Percentiles rank a stretch among this genome's conserved stretches.
phyloP scores from a whole-genome alignment of 2,113 vertebrate species.

The Sminthopsis crassicaudata region DNA sequence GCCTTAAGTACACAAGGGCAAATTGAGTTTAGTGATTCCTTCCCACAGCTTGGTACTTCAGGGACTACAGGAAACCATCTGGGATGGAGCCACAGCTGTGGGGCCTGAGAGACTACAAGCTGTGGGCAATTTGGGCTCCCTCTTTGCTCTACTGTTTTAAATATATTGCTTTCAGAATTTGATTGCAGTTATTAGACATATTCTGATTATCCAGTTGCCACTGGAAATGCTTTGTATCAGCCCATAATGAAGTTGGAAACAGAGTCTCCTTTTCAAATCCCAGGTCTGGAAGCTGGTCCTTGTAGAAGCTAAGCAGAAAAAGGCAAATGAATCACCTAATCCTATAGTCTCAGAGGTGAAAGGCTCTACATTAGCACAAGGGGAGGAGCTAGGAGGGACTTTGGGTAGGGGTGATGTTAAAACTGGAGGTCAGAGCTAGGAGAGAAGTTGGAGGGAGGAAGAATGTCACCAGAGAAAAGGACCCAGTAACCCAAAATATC shows the following conservation, averaged over 20 bases:
- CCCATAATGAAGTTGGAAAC: slow-evolving; percentile 13
- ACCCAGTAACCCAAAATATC: not conserved
- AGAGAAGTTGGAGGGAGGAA: not conserved
- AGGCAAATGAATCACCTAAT: not conserved
- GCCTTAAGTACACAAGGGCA: not conserved
- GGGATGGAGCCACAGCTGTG: not conserved
- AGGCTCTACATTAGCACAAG: not conserved
- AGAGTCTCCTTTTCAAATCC: slow-evolving; percentile 57
- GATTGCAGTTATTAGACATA: not conserved
- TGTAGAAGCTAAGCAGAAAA: slow-evolving; percentile 51
- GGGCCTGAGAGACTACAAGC: not conserved
- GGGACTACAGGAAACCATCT: no score
- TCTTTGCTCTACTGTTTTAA: not conserved
- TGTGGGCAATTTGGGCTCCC: not conserved
- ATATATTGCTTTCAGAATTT: not conserved
- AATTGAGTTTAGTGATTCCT: slow-evolving; percentile 30
- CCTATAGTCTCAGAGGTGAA: no score
- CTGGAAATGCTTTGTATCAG: not conserved
- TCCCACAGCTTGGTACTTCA: not conserved
- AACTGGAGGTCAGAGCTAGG: no score
- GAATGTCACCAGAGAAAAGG: not conserved
- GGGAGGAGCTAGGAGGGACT: not conserved
- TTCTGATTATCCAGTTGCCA: slow-evolving; percentile 19
- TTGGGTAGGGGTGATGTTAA: not conserved
- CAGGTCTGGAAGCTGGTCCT: slow-evolving; percentile 23